These are phyloP conservation scores for Brachionus plicatilis DNA, from an alignment of 1,140 invertebrate genomes.

Conservation along the genomic window DNA sequence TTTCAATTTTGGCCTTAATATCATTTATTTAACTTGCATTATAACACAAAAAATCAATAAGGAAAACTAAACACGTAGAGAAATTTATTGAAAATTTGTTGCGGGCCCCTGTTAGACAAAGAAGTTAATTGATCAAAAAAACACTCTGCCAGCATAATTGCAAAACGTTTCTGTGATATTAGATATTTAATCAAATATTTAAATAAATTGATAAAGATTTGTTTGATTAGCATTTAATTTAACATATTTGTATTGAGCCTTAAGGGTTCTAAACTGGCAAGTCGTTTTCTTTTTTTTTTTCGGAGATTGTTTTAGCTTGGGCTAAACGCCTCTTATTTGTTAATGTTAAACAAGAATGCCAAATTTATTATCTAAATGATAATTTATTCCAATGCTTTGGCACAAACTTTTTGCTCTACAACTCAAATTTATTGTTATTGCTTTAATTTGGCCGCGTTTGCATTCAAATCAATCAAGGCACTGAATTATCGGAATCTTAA, in stretches of 20 bases:
- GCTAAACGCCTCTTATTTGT: neutral
- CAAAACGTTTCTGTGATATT: neutral
- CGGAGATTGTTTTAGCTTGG: neutral
- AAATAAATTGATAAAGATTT: neutral
- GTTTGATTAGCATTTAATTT: neutral
- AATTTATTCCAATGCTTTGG: neutral
- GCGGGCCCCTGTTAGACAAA: neutral
- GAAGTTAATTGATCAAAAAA: neutral
- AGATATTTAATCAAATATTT: constrained; percentile 4
- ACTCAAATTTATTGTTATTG: neutral
- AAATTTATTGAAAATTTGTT: neutral
- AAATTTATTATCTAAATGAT: neutral
- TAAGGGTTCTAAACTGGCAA: neutral
- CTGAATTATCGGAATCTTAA: neutral
- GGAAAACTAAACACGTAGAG: neutral
- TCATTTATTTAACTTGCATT: neutral
- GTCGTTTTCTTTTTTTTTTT: neutral
- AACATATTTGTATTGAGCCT: neutral
- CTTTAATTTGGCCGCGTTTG: neutral
- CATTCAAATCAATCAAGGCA: neutral
- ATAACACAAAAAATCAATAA: neutral
- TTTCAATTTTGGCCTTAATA: neutral
- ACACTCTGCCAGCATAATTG: neutral
- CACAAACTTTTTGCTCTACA: neutral
- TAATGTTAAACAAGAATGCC: neutral